Percentiles rank a stretch among this genome's conserved stretches.
Conservation (phyloP, 2,113 vertebrate genomes). For the Nyctibius bracteatus region DNA sequence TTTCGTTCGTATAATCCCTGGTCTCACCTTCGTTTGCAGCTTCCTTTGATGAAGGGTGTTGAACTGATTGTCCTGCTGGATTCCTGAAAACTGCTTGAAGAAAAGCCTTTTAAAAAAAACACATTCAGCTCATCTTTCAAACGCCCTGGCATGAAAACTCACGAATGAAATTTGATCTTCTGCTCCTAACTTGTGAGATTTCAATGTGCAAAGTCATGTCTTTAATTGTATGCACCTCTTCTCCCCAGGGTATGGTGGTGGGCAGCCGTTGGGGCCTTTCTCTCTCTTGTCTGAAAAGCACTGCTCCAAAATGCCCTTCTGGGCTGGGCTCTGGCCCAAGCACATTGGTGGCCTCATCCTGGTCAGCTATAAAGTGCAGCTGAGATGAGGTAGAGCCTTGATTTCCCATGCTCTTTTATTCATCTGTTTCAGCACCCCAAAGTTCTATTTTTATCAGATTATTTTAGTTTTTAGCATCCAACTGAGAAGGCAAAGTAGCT, state of each 20-base stretch:
- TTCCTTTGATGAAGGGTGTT: neutral
- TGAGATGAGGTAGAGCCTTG: neutral
- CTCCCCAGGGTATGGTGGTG: neutral
- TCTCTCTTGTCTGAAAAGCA: neutral
- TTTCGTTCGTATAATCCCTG: neutral
- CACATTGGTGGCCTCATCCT: neutral
- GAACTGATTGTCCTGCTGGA: neutral
- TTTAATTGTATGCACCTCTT: neutral
- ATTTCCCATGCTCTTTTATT: neutral
- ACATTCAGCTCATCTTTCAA: conserved; percentile 14
- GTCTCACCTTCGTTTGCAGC: neutral
- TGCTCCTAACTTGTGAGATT: neutral
- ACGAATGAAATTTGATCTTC: neutral
- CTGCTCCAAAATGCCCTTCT: neutral
- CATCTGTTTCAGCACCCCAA: neutral
- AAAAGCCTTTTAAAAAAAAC: neutral
- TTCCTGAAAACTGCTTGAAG: conserved; percentile 26
- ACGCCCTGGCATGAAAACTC: neutral
- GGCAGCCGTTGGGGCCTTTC: neutral
- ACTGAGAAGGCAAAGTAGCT: conserved; percentile 8
- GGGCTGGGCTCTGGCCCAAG: neutral
- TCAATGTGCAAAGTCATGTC: neutral
- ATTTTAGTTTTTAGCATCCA: neutral
- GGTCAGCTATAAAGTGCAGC: neutral
- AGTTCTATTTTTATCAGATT: conserved; percentile 3